Base-by-base conservation (phyloP, 2,797 vertebrate genomes). In the Harpagifer antarcticus region DNA sequence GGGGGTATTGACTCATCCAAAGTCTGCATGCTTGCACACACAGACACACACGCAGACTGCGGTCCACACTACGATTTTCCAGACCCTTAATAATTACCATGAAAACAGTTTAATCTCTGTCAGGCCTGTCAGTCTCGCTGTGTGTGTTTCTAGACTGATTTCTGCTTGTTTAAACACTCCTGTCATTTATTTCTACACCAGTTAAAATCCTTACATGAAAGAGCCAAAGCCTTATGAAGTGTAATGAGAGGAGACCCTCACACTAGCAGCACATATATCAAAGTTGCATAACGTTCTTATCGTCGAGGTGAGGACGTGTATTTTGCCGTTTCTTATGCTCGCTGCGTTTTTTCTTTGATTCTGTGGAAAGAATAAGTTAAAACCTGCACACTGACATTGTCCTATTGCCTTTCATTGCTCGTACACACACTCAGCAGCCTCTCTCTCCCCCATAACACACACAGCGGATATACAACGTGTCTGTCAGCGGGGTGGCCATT, bases 401-500 rank as follows among this genome's bases (percentile, higher is more conserved):
- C 70, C 70, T 13, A 73, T 77, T 43, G 47, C 69, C 40, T 89
- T 85, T 89, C 86, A 82, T 63, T 76, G 58, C 68, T 82, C 50
- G 27, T 76, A 76, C 76, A 68, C 81, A 89, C 77, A 79, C 91
- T 79, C 79, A 45, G 81, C 86, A 86, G 84, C 88, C 61, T 81
- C 79, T 69, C 85, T 86, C 83, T 79, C 75, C 76, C 76, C 72
- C 74, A 65, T 86, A 74, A 89, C 89, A 81, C 89, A 86, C 86
- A 81, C 89, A 88, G 80, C 91, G 96, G 94, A 96, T 96, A 96
- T 97, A 97, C 95, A 98, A 95, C 96, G 93, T 97, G 95, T 95
- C 96, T 97, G 95, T 97, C 96, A 97, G 94, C 96, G 93, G 95
- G 94, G 94, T 78, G 89, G 95, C 95, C 91, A 96, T 97, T 97